These are phyloP conservation scores for Leptinotarsa defecta DNA, from an alignment of 1,140 invertebrate species.

Conservation along the genomic window DNA sequence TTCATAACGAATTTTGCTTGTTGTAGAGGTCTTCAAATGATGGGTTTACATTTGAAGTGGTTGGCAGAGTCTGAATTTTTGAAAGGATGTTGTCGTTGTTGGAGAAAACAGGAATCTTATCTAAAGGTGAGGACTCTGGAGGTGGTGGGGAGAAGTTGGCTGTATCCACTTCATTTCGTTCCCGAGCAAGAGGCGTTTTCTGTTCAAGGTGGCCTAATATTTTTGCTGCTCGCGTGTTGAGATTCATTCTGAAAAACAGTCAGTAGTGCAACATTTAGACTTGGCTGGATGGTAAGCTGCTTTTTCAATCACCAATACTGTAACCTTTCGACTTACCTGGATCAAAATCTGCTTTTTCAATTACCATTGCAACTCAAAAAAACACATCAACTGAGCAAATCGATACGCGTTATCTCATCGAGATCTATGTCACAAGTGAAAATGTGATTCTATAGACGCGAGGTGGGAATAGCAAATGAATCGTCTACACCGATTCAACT, in stretches of 20 bases:
- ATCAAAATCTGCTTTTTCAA: neutral
- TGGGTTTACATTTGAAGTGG: too few species aligned
- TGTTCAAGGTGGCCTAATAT: conserved; percentile 11
- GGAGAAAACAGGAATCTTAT: too few species aligned
- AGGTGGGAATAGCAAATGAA: too few species aligned
- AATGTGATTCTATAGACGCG: neutral
- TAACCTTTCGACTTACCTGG: too few species aligned
- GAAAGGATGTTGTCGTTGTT: too few species aligned
- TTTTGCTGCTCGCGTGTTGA: conserved; percentile 11
- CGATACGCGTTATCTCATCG: conserved; percentile 16
- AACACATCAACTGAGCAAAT: conserved; percentile 19
- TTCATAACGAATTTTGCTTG: too few species aligned
- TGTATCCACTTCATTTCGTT: conserved; percentile 14
- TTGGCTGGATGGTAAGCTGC: neutral
- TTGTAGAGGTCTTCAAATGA: too few species aligned
- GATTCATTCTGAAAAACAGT: neutral
- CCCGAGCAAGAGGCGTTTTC: conserved; percentile 11
- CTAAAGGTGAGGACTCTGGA: conserved; percentile 2
- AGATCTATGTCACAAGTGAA: conserved; percentile 12
- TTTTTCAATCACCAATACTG: too few species aligned
- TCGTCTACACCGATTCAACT: too few species aligned
- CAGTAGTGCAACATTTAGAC: conserved; percentile 14
- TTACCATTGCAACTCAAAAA: conserved; percentile 15
- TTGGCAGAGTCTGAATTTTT: too few species aligned
- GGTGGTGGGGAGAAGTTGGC: conserved; percentile 14